Percentiles rank a stretch among this genome's conserved stretches.
phyloP scores from a whole-genome alignment of 2,888 invertebrate genomes.

The Diplolepis rosae region DNA sequence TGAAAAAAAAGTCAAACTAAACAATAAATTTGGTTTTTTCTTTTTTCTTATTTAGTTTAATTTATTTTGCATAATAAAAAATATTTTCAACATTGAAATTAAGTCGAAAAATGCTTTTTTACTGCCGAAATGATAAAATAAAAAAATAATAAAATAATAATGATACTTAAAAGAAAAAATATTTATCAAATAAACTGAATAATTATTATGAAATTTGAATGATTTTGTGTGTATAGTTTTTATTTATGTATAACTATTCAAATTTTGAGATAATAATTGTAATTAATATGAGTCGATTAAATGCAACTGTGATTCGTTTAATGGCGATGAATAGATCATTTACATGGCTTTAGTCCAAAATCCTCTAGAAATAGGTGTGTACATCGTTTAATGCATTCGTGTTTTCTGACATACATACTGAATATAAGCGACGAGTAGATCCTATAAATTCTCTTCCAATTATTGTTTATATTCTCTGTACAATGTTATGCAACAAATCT shows the following conservation, averaged over 20 bases:
- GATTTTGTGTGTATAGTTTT: background rate
- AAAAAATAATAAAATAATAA: too few relatives aligned
- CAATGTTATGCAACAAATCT: background rate
- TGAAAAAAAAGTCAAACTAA: too few relatives aligned
- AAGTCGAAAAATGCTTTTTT: too few relatives aligned
- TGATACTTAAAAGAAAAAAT: background rate
- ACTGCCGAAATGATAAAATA: too few relatives aligned
- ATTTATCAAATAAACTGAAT: background rate
- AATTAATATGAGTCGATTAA: background rate
- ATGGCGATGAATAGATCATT: conserved; percentile 57
- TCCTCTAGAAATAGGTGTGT: conserved; percentile 59
- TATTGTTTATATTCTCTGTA: background rate
- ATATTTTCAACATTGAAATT: too few relatives aligned
- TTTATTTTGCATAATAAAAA: too few relatives aligned
- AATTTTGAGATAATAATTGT: conserved; percentile 17
- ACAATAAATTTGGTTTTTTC: too few relatives aligned
- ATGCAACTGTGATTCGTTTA: conserved; percentile 53
- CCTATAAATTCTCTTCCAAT: background rate
- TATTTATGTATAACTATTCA: background rate
- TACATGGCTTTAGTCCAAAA: conserved; percentile 55
- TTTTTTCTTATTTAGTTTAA: too few relatives aligned
- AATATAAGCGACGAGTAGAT: conserved; percentile 9
- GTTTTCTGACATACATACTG: background rate
- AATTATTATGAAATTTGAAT: too few relatives aligned
- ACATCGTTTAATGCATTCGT: conserved; percentile 35